Base-by-base conservation (phyloP, 2,797 vertebrate genomes). In the Acridotheres tristis region DNA sequence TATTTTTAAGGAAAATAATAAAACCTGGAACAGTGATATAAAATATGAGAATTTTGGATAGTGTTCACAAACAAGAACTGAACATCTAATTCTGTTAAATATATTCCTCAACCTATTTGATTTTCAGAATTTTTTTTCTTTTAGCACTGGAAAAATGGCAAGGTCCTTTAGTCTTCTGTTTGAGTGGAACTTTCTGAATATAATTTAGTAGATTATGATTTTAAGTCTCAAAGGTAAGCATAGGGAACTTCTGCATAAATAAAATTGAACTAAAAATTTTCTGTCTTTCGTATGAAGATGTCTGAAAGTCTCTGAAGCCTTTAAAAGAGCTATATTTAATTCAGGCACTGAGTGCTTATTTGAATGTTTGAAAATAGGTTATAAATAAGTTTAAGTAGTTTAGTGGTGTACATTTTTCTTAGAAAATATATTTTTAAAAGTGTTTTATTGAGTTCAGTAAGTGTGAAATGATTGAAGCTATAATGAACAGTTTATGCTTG, bases 401-500 rank as follows among this genome's bases (percentile, higher is more conserved):
- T 67, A 95, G 36, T 50, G 30, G 54, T 91, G 22, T 55, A 59
- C 17, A 81, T 92, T 97, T 96, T 97, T 89, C 94, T 94, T 73
- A 55, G 34, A 78, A 58, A 89, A 58, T 96, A 90, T 80, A 16
- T 92, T 92, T 63, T 89, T 29, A 68, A 89, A 61, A 76, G 79
- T 77, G 17, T 93, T 93, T 85, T 95, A 95, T 89, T 90, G 88
- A 89, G 71, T 96, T 92, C 89, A 81, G 53, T 93, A 94, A 89
- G 92, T 94, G 50, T 84, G 77, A 97, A 97, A 94, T 96, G 77
- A 97, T 95, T 90, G 53, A 94, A 95, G 84, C 80, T 93, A 90
- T 97, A 96, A 98, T 96, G 96, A 97, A 90, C 84, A 95, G 77
- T 95, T 96, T 97, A 96, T 93, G 92, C 88, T 93, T 95, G 89